Evolutionary conservation across 2,113 vertebrate genomes (phyloP), one percentile per base, ranked within the genome.

Genomic region (Aspidoscelis tigris): DNA sequence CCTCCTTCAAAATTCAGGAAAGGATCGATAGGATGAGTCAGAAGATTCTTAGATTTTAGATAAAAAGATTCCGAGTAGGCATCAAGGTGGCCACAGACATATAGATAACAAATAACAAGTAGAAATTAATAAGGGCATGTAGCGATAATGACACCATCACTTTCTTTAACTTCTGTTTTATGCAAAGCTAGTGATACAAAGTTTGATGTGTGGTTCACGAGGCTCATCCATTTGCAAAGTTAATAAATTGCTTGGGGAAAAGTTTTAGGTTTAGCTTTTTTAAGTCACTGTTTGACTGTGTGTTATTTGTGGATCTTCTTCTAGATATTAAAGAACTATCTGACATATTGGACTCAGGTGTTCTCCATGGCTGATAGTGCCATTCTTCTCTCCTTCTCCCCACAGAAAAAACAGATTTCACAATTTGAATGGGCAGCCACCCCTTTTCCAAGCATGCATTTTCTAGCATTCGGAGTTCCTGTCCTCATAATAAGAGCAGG

Each of bases 301-400:
- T 22, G 61, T 89, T 90, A 71, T 87, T 91, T 78, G 69, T 91
- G 1, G 85, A 58, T 76, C 64, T 20, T 5, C 41, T 90, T 90
- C 75, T 90, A 77, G 83, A 1, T 86, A 85, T 87, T 90, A 66
- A 1, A 41, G 55, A 89, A 78, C 65, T 87, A 78, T 92, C 91
- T 26, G 89, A 61, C n/a, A 64, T 84, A 78, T 16, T 61, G 12
- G 39, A 74, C 22, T 21, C 11, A 3, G 24, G 6, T 66, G 22
- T 24, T 21, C 65, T 66, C 65, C 22, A n/a, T 64, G 24, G 4
- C 22, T 47, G 72, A 1, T 24, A 47, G 47, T 47, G 72, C 8
- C 44, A 26, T 53, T 76, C 55, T 16, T 53, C 47, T 55, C 21
- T 65, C 64, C 22, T 26, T 66, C 65, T 24, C 21, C 58, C 58